Evolutionary conservation across 2,888 invertebrate species (phyloP), one percentile per base, ranked within the genome.

Genomic region (Pyrocoelia pectoralis): DNA sequence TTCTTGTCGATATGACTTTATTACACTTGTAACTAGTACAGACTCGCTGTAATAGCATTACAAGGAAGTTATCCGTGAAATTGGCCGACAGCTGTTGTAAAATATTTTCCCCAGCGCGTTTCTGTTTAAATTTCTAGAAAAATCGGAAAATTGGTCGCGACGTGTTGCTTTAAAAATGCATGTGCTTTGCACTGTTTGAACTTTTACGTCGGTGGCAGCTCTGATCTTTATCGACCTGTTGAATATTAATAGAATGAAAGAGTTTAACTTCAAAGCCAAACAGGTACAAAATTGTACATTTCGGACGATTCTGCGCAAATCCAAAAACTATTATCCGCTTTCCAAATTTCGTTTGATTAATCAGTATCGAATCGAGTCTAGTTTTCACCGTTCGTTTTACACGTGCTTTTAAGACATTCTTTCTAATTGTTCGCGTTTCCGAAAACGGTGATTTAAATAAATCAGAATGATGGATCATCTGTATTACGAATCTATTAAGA

Each of bases 101-200:
- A 52, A 58, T 50, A 57, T 57, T 49, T 57, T 40, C 13, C 50
- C 40, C 2, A 24, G 15, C 41, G 57, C 28, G 51, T 3, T n/a
- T 38, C 13, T 43, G 61, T 50, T 63, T 54, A 58, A 63, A 63
- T 58, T 57, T 58, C 58, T 54, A 40, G 56, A 59, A 59, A 64
- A 59, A 64, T 60, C 52, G 40, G 53, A 58, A 63, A 63, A 50
- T 58, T 58, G 57, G 58, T 49, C 29, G 57, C 54, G 58, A 63
- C 63, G 63, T 63, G 63, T 55, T 48, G 53, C 54, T 54, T 63
- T 63, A 63, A 60, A 65, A 56, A 65, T 61, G 60, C 61, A 65
- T 57, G 52, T 59, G 59, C 56, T 59, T 60, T 55, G 59, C 46
- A 53, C 41, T 55, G 51, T 56, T 52, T 61, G 52, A 61, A 55